phyloP scores from a whole-genome alignment of 1,140 invertebrate species.

The Trichonephila clavata region DNA sequence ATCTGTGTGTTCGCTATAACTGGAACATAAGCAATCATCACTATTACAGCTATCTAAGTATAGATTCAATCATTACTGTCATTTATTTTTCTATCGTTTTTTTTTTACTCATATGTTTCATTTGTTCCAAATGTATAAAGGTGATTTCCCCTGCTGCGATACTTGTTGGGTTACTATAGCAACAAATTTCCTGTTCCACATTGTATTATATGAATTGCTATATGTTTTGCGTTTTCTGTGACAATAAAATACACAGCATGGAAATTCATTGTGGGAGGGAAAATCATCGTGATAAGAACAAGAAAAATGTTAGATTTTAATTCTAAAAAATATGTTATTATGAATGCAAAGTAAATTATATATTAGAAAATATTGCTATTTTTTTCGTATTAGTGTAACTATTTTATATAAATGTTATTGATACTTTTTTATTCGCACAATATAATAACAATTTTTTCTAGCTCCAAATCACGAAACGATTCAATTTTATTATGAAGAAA shows the following conservation, averaged over 20 bases:
- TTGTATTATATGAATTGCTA: not conserved
- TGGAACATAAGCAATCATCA: not conserved
- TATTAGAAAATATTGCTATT: too few species aligned
- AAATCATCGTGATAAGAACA: too few species aligned
- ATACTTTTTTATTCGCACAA: too few species aligned
- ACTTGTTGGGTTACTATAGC: not conserved
- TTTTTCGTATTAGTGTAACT: too few species aligned
- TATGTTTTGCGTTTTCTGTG: not conserved
- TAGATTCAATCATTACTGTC: not conserved
- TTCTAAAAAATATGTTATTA: too few species aligned
- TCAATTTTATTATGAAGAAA: too few species aligned
- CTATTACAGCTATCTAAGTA: not conserved
- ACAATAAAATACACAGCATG: not conserved
- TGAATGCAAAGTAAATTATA: too few species aligned
- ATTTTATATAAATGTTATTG: too few species aligned
- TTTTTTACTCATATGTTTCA: not conserved
- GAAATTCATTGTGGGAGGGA: not conserved
- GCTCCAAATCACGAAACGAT: too few species aligned
- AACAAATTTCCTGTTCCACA: not conserved
- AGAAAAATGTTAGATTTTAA: too few species aligned
- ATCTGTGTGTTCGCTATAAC: not conserved
- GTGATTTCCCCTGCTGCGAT: not conserved
- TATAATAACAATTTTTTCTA: too few species aligned
- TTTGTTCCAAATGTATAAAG: not conserved
- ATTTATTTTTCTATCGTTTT: not conserved